These are phyloP conservation scores for Enteromius paludinosus DNA, from an alignment of 2,797 vertebrate genomes.

Conservation along the genomic window DNA sequence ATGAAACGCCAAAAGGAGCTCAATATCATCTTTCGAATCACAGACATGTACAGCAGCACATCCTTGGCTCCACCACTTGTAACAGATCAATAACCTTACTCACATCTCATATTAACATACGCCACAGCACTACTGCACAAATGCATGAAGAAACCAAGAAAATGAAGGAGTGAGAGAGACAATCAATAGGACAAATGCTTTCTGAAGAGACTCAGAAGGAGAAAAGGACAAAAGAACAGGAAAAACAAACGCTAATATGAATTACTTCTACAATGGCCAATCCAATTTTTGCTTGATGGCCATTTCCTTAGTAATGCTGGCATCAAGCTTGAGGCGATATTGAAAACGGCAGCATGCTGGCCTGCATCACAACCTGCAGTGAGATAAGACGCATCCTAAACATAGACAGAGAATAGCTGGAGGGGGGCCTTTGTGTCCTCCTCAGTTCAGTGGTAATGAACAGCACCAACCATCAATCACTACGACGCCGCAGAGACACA, in stretches of 20 bases:
- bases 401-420: slow-evolving; percentile 10
- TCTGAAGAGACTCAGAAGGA: neutral
- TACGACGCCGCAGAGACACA: slow-evolving; percentile 10
- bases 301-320: neutral
- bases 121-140: neutral
- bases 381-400: slow-evolving; percentile 24
- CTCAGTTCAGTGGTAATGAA: slow-evolving; percentile 45
- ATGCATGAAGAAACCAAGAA: slow-evolving; percentile 11
- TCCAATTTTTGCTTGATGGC: neutral
- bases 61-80: neutral
- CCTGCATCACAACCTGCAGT: neutral
- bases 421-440: slow-evolving; percentile 35
- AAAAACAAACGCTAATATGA: neutral
- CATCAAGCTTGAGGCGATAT: slow-evolving; percentile 7
- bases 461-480: slow-evolving; percentile 46
- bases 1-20: neutral
- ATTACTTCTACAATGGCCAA: neutral
- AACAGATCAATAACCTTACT: slow-evolving; percentile 23
- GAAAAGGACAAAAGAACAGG: slow-evolving; percentile 23
- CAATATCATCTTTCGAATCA: neutral
- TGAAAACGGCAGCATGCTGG: neutral
- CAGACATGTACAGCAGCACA: neutral
- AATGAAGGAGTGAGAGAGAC: slow-evolving; percentile 1
- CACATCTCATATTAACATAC: neutral
- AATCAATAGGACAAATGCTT: slow-evolving; percentile 12